Percentiles rank a stretch among this genome's conserved stretches.
phyloP scores from a whole-genome alignment of 2,113 vertebrate genomes.

The Platichthys flesus region DNA sequence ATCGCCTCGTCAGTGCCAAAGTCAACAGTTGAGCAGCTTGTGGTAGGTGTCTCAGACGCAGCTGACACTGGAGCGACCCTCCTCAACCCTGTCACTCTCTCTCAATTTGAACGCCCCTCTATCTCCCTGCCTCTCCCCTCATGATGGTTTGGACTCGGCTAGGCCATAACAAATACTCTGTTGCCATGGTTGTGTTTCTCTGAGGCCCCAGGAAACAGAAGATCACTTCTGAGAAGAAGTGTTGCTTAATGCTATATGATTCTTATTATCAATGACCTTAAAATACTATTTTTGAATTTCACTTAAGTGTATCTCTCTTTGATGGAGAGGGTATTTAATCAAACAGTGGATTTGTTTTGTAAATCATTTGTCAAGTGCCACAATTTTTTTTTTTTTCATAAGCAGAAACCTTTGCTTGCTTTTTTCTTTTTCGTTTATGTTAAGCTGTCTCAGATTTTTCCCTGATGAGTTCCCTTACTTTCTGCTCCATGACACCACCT shows the following conservation, averaged over 20 bases:
- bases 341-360: background rate
- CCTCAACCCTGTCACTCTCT: conserved; percentile 14
- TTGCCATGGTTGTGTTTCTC: conserved; percentile 50
- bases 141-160: conserved; percentile 30
- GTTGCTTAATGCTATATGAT: conserved; percentile 46
- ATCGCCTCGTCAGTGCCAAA: background rate
- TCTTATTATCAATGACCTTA: background rate
- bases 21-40: conserved; percentile 6
- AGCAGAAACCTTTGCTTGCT: background rate
- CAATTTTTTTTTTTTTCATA: background rate
- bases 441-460: conserved; percentile 45
- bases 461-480: conserved; percentile 62
- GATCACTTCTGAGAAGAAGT: conserved; percentile 60
- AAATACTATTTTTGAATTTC: background rate
- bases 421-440: conserved; percentile 22
- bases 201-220: conserved; percentile 43
- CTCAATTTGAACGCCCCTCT: conserved; percentile 6
- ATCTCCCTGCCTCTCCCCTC: conserved; percentile 17
- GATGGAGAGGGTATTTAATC: too few relatives aligned
- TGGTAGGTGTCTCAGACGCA: conserved; percentile 29
- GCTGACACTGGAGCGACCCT: conserved; percentile 19
- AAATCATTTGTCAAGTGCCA: conserved; percentile 5
- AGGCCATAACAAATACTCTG: conserved; percentile 67
- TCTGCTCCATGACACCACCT: conserved; percentile 59
- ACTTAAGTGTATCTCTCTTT: background rate